Evolutionary conservation across 1,140 invertebrate species (phyloP).

Genomic region (Ostrea edulis): DNA sequence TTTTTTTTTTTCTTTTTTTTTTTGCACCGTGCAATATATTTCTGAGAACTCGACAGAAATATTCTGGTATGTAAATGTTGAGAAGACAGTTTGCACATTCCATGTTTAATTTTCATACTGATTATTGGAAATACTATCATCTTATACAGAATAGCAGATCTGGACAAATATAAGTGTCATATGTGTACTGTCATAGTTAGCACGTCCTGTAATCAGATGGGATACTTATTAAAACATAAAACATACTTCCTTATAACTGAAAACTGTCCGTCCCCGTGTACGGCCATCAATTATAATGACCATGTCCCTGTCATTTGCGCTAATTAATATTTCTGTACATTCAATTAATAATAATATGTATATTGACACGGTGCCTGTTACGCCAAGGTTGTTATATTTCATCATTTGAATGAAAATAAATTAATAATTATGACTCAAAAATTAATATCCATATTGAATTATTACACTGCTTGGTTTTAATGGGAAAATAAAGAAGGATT

Average conservation of each 20-base stretch:
- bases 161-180: background rate
- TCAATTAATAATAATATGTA: constrained; percentile 16
- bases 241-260: background rate
- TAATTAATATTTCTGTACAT: constrained; percentile 33
- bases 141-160: background rate
- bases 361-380: constrained; percentile 10
- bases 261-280: background rate
- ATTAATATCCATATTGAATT: background rate
- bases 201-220: background rate
- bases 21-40: no score
- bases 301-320: constrained; percentile 4
- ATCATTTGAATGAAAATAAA: background rate
- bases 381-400: background rate
- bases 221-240: background rate
- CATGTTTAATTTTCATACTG: background rate
- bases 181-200: background rate
- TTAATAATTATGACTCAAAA: constrained; percentile 14
- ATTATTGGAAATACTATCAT: background rate
- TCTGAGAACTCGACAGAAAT: no score
- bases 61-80: no score
- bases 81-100: no score
- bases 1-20: no score
- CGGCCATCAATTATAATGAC: constrained; percentile 6
- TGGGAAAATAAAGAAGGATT: background rate
- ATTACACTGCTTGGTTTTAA: background rate